Conservation (phyloP, 2,797 vertebrate genomes). For the Takifugu rubripes region DNA sequence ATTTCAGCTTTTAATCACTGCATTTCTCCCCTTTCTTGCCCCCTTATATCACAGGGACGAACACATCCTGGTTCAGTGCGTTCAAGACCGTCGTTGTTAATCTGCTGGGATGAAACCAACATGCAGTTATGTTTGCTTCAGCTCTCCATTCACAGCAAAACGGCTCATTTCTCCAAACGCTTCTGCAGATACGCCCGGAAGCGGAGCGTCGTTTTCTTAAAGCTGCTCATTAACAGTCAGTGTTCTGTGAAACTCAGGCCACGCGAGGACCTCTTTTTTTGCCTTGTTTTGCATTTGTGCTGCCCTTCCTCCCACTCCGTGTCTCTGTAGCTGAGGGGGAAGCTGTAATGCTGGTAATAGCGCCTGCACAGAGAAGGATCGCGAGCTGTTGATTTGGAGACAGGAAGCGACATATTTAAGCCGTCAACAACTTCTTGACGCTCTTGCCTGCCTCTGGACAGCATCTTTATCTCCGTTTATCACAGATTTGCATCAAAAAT, state of each 20-base stretch:
- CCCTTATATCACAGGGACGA: background rate
- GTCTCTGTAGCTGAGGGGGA: constrained; percentile 30
- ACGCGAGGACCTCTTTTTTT: background rate
- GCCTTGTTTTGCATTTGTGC: background rate
- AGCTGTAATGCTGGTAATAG: constrained; percentile 52
- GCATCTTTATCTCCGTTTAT: constrained; percentile 15
- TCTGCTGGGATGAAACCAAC: background rate
- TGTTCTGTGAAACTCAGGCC: background rate
- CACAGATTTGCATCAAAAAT: constrained; percentile 4
- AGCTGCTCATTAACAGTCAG: too few relatives aligned
- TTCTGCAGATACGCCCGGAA: background rate
- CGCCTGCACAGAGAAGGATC: constrained; percentile 31
- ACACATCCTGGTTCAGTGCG: background rate
- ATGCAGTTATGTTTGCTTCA: background rate
- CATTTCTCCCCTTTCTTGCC: background rate
- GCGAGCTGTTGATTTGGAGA: constrained; percentile 40
- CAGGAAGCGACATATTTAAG: constrained; percentile 31
- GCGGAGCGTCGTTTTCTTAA: too few relatives aligned
- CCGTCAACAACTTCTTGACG: background rate
- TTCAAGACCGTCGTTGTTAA: background rate
- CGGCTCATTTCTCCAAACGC: background rate
- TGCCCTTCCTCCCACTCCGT: background rate
- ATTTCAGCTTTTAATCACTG: too few relatives aligned
- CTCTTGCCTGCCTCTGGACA: constrained; percentile 6
- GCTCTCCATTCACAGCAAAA: background rate